Evolutionary conservation across 2,113 vertebrate species (phyloP).

Genomic region (Hydrolagus affinis): DNA sequence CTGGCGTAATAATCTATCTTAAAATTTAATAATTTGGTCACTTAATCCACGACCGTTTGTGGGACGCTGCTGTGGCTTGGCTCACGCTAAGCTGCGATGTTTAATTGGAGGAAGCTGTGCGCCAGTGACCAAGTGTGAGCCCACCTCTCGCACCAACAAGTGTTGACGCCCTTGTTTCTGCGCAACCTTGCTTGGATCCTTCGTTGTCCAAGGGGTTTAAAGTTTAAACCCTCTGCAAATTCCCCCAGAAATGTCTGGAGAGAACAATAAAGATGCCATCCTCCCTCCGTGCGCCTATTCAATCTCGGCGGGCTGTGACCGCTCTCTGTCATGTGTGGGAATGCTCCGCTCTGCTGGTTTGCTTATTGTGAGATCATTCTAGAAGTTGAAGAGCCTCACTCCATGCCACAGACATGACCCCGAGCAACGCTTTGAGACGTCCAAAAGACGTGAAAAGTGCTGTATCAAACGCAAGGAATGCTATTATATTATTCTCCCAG

Average conservation of each 20-base stretch:
- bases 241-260: not conserved
- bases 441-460: too few species aligned
- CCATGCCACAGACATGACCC: not conserved
- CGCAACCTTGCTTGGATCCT: not conserved
- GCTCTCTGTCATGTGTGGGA: not conserved
- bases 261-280: slow-evolving; percentile 1
- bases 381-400: not conserved
- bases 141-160: not conserved
- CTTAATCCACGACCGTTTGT: not conserved
- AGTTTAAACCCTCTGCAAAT: not conserved
- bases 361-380: slow-evolving; percentile 1
- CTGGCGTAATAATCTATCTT: not conserved
- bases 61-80: not conserved
- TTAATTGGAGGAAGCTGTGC: not conserved
- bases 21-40: not conserved
- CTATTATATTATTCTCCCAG: too few species aligned
- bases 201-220: not conserved
- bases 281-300: not conserved
- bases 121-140: not conserved
- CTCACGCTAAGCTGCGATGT: too few species aligned
- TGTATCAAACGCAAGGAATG: too few species aligned
- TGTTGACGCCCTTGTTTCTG: not conserved
- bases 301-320: not conserved
- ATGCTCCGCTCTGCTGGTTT: not conserved
- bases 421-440: not conserved